These are phyloP conservation scores for Crenuchus spilurus DNA, from an alignment of 2,797 vertebrate species.

Conservation along the genomic window DNA sequence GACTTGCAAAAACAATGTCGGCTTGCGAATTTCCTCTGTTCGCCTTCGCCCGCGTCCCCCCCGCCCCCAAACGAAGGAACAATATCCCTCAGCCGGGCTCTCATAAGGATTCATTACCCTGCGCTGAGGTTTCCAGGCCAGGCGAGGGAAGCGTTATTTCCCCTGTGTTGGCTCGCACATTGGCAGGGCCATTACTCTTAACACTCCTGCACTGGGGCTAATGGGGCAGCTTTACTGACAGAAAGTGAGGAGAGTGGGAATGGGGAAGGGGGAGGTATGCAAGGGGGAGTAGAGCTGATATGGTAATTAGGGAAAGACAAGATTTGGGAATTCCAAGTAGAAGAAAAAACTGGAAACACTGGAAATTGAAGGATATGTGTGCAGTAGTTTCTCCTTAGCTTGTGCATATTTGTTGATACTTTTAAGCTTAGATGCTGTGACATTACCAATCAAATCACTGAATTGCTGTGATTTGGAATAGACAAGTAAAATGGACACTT, in stretches of 20 bases:
- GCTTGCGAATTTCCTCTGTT: constrained; percentile 73
- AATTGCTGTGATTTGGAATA: constrained; percentile 25
- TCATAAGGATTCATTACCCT: constrained; percentile 90
- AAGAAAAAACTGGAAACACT: constrained; percentile 45
- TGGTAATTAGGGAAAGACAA: constrained; percentile 57
- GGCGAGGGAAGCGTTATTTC: constrained; percentile 88
- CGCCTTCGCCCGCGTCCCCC: constrained; percentile 23
- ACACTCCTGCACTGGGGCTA: constrained; percentile 80
- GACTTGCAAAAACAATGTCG: constrained; percentile 82
- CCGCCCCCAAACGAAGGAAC: constrained; percentile 85
- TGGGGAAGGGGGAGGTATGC: constrained; percentile 30
- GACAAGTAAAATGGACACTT: constrained; percentile 22
- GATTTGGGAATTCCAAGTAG: constrained; percentile 57
- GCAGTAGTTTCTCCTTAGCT: constrained; percentile 35
- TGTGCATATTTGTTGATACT: constrained; percentile 33
- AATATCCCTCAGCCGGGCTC: constrained; percentile 87
- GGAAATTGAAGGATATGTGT: constrained; percentile 38
- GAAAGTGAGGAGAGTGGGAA: constrained; percentile 61
- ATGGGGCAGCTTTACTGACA: constrained; percentile 81
- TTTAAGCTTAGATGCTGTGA: constrained; percentile 42
- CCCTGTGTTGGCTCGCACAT: constrained; percentile 83
- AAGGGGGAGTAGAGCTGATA: constrained; percentile 50
- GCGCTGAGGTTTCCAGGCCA: constrained; percentile 82
- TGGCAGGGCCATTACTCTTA: constrained; percentile 89
- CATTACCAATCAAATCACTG: constrained; percentile 24